A percentile compares a stretch with the other conserved stretches of the same genome.
phyloP scores from a whole-genome alignment of 2,888 invertebrate species.

The Glaucopsyche alexis region DNA sequence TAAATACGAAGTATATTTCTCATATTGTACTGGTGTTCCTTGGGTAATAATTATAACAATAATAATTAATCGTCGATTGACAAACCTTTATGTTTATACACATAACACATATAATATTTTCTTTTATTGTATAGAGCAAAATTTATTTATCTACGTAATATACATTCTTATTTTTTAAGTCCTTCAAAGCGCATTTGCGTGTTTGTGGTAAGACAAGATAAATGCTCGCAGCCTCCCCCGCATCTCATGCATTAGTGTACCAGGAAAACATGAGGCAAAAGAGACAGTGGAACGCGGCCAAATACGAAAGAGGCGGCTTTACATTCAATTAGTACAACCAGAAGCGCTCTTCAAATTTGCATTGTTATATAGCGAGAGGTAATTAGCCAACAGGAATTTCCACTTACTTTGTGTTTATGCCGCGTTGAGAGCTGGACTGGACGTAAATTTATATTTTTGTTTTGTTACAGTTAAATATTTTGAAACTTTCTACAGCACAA shows the following conservation, averaged over 20 bases:
- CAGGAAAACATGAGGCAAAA: slow-evolving; percentile 54
- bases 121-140: background rate
- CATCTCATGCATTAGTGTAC: slow-evolving; percentile 52
- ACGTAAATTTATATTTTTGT: slow-evolving; percentile 31
- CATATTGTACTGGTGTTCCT: background rate
- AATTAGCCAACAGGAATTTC: slow-evolving; percentile 57
- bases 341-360: slow-evolving; percentile 63
- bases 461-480: slow-evolving; percentile 32
- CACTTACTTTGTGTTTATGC: slow-evolving; percentile 61
- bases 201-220: slow-evolving; percentile 33
- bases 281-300: slow-evolving; percentile 49
- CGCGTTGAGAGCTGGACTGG: slow-evolving; percentile 43
- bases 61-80: background rate
- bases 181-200: background rate
- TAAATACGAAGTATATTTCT: background rate
- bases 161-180: slow-evolving; percentile 14
- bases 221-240: slow-evolving; percentile 49
- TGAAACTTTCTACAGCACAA: background rate
- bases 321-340: slow-evolving; percentile 57
- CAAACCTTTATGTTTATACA: background rate
- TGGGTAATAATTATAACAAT: background rate
- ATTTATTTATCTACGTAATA: background rate
- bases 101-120: background rate
- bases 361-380: slow-evolving; percentile 54
- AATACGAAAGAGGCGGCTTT: slow-evolving; percentile 50